These are phyloP conservation scores for Epistrophe eligans DNA, from an alignment of 2,888 invertebrate genomes.

Conservation along the genomic window DNA sequence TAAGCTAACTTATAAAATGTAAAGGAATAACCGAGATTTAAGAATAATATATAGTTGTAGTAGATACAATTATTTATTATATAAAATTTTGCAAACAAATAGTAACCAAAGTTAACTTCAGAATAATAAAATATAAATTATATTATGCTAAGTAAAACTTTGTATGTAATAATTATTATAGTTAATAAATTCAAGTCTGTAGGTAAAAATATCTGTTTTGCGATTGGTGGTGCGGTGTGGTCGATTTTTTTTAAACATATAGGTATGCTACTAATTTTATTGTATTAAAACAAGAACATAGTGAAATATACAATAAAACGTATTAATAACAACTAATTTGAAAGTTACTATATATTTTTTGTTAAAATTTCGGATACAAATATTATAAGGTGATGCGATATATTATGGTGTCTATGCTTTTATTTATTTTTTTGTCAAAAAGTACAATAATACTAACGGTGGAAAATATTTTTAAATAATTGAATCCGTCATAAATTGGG, in stretches of 20 bases:
- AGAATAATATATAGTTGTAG: neutral
- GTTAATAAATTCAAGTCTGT: neutral
- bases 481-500: too few relatives aligned
- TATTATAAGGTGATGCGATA: too few relatives aligned
- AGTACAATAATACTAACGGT: too few relatives aligned
- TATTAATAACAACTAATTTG: neutral
- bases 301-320: conserved; percentile 24
- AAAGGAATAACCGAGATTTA: conserved; percentile 14
- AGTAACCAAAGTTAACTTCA: conserved; percentile 66
- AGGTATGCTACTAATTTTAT: neutral
- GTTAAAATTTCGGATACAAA: too few relatives aligned
- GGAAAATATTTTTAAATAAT: too few relatives aligned
- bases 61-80: neutral
- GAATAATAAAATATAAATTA: neutral
- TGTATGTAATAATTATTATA: neutral
- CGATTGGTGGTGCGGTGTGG: too few relatives aligned
- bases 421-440: too few relatives aligned
- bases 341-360: neutral
- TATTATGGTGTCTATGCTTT: too few relatives aligned
- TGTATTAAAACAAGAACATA: neutral
- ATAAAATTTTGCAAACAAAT: conserved; percentile 42
- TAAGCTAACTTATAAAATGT: neutral
- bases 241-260: neutral
- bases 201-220: conserved; percentile 16
- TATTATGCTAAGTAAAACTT: conserved; percentile 19